Evolutionary conservation across 2,113 vertebrate species (phyloP), one percentile per base, ranked within the genome.

Genomic region (Muntiacus muntjak): DNA sequence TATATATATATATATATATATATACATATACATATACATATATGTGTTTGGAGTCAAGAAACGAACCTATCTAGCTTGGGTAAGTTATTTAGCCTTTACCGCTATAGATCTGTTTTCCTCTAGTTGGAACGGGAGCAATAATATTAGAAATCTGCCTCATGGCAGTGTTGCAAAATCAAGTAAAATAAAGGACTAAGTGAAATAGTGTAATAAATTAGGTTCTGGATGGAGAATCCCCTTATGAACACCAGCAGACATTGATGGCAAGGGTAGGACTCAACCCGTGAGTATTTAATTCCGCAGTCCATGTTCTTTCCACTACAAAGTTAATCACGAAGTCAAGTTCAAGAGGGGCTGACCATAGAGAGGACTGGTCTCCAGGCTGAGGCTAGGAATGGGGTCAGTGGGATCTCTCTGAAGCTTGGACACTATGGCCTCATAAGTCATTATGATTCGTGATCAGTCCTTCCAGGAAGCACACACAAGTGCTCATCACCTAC

Each of bases 131-230:
- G 12, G 28, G 47, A 45, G 52, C 57, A 86, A 78, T 21, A 60
- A 62, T 50, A 33, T 71, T 71, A 74, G 52, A 64, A 64, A 45
- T 89, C 30, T 85, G 26, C n/a, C 14, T 93, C 52, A 4, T 43
- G 40, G 58, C 79, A 58, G 12, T 33, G 6, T 81, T 57, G 50
- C 57, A 83, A 8, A 43, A 87, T 96, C 45, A 71, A 57, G 28
- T 23, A 28, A 90, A 71, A 54, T 89, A 62, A 90, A 50, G 30
- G n/a, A 58, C 36, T 94, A 33, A 58, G 55, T 87, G 71, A 94
- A 94, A 71, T 82, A 79, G 43, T n/a, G 23, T 82, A 55, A 82
- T 88, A 85, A 91, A 43, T 89, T 87, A 86, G 97, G 57, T 87
- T 78, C 71, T 17, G 2, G 50, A 26, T 15, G 64, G 58, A 97